Percentiles rank a stretch among this genome's conserved stretches.
phyloP scores from a whole-genome alignment of 2,888 invertebrate genomes.

The Nebria brevicollis region DNA sequence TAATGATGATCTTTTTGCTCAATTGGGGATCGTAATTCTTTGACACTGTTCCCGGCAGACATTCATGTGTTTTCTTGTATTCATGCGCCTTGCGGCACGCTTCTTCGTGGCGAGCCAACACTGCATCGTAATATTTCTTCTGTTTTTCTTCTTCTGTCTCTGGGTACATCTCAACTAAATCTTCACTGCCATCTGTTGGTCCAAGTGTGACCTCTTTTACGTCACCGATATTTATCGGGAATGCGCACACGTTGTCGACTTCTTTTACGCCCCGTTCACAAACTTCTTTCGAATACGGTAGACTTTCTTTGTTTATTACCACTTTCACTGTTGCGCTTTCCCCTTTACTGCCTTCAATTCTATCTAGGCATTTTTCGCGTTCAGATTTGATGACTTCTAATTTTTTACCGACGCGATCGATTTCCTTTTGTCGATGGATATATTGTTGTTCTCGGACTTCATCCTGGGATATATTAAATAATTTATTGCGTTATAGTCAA shows the following conservation, averaged over 20 bases:
- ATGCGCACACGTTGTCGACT: conserved; percentile 57
- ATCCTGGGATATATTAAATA: conserved; percentile 47
- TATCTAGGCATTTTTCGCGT: conserved; percentile 58
- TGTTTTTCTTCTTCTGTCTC: conserved; percentile 56
- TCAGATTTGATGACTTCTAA: conserved; percentile 54
- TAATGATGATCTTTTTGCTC: conserved; percentile 19
- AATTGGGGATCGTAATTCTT: conserved; percentile 34
- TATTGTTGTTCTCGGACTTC: conserved; percentile 57
- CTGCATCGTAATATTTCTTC: conserved; percentile 59
- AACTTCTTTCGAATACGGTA: conserved; percentile 58
- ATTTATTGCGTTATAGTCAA: background rate
- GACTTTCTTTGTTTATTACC: conserved; percentile 48
- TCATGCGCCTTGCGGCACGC: conserved; percentile 56
- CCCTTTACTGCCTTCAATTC: conserved; percentile 49
- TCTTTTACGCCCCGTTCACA: conserved; percentile 58
- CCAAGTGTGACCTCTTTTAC: conserved; percentile 23
- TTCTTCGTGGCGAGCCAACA: conserved; percentile 57
- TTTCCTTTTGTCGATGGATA: conserved; percentile 55
- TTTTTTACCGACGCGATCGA: conserved; percentile 54
- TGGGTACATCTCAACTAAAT: conserved; percentile 36
- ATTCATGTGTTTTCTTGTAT: conserved; percentile 53
- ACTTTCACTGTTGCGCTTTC: conserved; percentile 4
- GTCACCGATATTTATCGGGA: conserved; percentile 51
- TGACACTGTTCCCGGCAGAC: conserved; percentile 32
- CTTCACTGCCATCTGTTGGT: conserved; percentile 20